Base-by-base conservation (phyloP, 1,140 invertebrate genomes). In the Linepithema humile region DNA sequence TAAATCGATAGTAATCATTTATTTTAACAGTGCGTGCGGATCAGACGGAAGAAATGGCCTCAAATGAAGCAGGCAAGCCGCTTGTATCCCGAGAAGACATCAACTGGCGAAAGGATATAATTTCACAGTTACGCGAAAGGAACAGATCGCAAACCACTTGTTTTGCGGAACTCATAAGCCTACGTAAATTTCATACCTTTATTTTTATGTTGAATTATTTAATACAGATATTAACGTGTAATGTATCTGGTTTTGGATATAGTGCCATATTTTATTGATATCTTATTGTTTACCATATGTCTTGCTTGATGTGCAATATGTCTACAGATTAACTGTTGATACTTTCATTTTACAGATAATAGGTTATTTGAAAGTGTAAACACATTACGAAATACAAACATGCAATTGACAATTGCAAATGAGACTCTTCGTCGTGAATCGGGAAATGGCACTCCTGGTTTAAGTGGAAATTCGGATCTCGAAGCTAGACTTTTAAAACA, bases 401-500 rank as follows among this genome's bases (percentile, higher is more conserved):
- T 98, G 26, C 97, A 98, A 84, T 94, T 98, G 15, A 97, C 96
- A 12, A 95, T 98, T 85, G 96, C 97, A 87, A 97, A 97, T 95
- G 98, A 98, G 92, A 97, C 97, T 91, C 95, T 98, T 17, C 95
- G 96, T 82, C 95, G 94, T 84, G 96, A 96, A 67, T 91, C 93
- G 65, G 95, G 96, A 72, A 94, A 93, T 90, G 87, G 94, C 83
- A 87, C 83, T 75, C 88, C 92, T 59, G 92, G 94, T 48, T 90
- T 90, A 65, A 91, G 93, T 74, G 91, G 92, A 10, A 94, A 90
- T 84, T 90, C 94, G 45, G 95, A 95, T 29, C 94, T 98, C 60
- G 98, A 98, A 94, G 97, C 98, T 88, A 98, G 98, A 94, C 92
- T 98, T 38, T 94, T 98, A 69, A 95, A 95, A 23, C 96, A 99